phyloP scores from a whole-genome alignment of 2,888 invertebrate genomes.

The Nephrotoma appendiculata region DNA sequence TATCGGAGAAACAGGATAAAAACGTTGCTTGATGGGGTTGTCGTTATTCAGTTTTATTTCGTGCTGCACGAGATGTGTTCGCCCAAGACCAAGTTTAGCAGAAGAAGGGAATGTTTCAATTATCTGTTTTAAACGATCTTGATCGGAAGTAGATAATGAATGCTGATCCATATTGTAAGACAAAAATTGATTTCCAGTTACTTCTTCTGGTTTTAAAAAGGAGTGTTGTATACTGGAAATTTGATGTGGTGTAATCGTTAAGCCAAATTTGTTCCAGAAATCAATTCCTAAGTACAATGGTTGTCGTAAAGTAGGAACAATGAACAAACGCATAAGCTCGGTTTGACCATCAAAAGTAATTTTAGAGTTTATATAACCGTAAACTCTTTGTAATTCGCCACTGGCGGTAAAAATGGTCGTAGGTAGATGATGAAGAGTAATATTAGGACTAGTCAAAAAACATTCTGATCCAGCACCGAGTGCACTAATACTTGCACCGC shows the following conservation, averaged over 20 bases:
- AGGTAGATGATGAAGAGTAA: neutral
- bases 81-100: neutral
- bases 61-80: neutral
- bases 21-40: slow-evolving; percentile 11
- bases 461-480: neutral
- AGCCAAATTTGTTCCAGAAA: neutral
- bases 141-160: too few species aligned
- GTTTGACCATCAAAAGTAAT: neutral
- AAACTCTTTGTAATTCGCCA: neutral
- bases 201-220: too few species aligned
- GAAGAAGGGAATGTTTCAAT: neutral
- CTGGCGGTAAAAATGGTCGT: neutral
- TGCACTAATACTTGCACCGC: neutral
- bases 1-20: slow-evolving; percentile 13
- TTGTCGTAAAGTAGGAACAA: neutral
- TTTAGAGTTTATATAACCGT: neutral
- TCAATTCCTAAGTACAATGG: neutral
- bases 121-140: too few species aligned
- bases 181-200: too few species aligned
- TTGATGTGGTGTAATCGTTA: neutral
- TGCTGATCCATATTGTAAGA: too few species aligned
- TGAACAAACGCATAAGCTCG: neutral
- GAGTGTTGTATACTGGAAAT: neutral
- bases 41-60: neutral
- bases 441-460: neutral